Conservation (phyloP, 2,797 vertebrate genomes). For the Oophaga sylvatica region DNA sequence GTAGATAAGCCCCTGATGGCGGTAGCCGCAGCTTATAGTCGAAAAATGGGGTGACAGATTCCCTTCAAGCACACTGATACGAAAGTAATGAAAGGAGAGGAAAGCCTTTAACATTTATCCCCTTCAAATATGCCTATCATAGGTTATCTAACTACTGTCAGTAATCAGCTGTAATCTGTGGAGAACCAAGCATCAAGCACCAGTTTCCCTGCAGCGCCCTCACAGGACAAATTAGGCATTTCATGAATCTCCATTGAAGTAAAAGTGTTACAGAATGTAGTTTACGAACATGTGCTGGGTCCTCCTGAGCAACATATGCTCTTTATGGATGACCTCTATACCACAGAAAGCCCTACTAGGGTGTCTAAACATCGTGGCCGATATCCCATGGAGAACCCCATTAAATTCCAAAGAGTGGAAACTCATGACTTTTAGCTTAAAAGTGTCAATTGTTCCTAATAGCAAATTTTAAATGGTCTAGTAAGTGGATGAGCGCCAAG, state of each 20-base stretch:
- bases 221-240: background rate
- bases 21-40: too few relatives aligned
- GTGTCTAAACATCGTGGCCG: too few relatives aligned
- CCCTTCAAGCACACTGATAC: too few relatives aligned
- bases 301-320: background rate
- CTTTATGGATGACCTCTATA: background rate
- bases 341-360: background rate
- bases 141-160: too few relatives aligned
- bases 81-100: too few relatives aligned
- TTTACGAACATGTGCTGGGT: background rate
- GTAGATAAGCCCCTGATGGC: too few relatives aligned
- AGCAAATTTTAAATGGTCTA: background rate
- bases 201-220: background rate
- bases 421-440: background rate
- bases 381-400: background rate
- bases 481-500: background rate
- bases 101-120: too few relatives aligned
- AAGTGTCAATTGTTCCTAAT: background rate
- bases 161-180: too few relatives aligned
- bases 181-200: too few relatives aligned
- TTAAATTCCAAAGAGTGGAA: background rate
- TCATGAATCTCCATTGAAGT: background rate
- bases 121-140: too few relatives aligned
- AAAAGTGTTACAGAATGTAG: background rate
- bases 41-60: too few relatives aligned